phyloP scores from a whole-genome alignment of 1,140 invertebrate species.

The Tetramorium alpestre region DNA sequence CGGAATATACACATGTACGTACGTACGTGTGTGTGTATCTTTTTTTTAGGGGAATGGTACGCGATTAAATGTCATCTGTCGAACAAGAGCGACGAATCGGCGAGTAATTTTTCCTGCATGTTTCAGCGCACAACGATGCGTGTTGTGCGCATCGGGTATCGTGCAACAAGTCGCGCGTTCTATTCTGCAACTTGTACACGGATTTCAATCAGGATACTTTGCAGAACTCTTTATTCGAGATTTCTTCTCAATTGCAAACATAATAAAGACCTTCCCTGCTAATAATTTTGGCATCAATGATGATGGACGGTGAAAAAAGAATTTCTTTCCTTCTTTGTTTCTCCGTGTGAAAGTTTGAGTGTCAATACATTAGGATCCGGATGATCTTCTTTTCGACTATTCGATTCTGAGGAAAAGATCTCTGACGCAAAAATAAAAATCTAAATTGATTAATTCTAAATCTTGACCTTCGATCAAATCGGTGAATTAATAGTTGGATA shows the following conservation, averaged over 20 bases:
- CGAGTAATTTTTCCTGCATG: neutral
- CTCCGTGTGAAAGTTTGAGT: constrained; percentile 55
- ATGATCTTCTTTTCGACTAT: constrained; percentile 62
- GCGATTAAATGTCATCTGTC: neutral
- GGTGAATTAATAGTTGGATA: neutral
- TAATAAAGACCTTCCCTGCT: neutral
- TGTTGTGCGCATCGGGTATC: neutral
- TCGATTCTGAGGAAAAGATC: constrained; percentile 12
- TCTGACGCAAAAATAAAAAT: too few species aligned
- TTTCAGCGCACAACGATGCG: neutral
- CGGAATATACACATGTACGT: constrained; percentile 2
- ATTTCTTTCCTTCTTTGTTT: neutral
- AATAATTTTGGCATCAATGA: neutral
- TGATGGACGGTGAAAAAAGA: constrained; percentile 18
- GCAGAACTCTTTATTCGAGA: neutral
- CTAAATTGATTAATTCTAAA: neutral
- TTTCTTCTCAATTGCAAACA: neutral
- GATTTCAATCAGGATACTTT: neutral
- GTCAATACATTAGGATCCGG: constrained; percentile 58
- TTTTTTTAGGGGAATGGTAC: constrained; percentile 51
- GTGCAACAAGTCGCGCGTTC: constrained; percentile 44
- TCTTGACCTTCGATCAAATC: neutral
- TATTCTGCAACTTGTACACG: neutral
- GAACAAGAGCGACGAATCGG: constrained; percentile 38
- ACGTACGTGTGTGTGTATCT: constrained; percentile 40